Evolutionary conservation across 2,888 invertebrate genomes (phyloP).

Genomic region (Blera fallax): DNA sequence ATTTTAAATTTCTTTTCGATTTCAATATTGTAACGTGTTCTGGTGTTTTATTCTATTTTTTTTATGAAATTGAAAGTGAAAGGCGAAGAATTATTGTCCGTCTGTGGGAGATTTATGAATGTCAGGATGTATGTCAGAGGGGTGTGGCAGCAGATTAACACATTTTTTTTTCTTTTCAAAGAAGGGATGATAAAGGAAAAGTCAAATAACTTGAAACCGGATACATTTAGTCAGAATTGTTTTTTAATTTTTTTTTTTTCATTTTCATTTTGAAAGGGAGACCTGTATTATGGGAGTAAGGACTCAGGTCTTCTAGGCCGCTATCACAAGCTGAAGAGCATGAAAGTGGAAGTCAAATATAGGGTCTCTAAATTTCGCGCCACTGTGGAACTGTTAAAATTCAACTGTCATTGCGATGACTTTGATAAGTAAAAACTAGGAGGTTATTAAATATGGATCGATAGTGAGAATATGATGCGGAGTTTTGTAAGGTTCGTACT

Average conservation of each 20-base stretch:
- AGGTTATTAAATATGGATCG: no score
- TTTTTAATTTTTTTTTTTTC: neutral
- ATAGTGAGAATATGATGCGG: no score
- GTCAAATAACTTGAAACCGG: neutral
- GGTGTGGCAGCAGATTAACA: constrained; percentile 36
- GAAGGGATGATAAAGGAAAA: constrained; percentile 8
- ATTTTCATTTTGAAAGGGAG: no score
- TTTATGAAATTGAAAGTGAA: constrained; percentile 43
- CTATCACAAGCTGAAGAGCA: no score
- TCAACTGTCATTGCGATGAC: no score
- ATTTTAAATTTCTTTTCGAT: constrained; percentile 60
- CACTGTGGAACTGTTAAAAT: no score
- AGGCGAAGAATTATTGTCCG: constrained; percentile 61
- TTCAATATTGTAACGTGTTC: constrained; percentile 42
- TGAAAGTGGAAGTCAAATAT: no score
- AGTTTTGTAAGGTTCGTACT: no score
- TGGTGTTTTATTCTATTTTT: neutral
- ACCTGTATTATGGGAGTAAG: no score
- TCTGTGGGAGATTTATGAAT: constrained; percentile 62
- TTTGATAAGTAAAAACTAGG: no score
- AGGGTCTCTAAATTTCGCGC: no score
- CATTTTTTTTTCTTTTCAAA: constrained; percentile 4
- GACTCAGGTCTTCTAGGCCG: no score
- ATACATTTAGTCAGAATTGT: constrained; percentile 5
- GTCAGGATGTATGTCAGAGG: constrained; percentile 16